These are phyloP conservation scores for Sinopyrophorus schimmeli DNA, from an alignment of 2,888 invertebrate species.

Conservation along the genomic window DNA sequence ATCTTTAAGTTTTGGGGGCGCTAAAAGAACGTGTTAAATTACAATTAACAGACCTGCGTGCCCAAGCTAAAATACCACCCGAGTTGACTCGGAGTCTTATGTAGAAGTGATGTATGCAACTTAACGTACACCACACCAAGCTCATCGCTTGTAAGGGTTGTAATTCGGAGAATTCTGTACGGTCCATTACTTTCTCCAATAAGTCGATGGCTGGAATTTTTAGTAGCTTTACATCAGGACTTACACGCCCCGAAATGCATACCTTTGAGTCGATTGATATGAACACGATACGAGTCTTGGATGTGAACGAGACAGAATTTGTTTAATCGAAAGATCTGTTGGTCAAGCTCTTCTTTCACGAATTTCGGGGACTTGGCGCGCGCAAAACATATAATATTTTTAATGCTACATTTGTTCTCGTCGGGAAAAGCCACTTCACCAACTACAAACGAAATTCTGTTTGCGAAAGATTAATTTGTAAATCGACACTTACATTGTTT, in stretches of 20 bases:
- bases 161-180: conserved; percentile 20
- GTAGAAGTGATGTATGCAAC: conserved; percentile 51
- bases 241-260: no score
- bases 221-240: no score
- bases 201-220: conserved; percentile 30
- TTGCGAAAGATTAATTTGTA: no score
- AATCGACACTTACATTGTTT: no score
- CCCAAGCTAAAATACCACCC: conserved; percentile 26
- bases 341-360: conserved; percentile 21
- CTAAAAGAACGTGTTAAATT: conserved; percentile 8
- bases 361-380: conserved; percentile 6
- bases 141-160: conserved; percentile 34
- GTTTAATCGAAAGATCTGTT: conserved; percentile 28
- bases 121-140: conserved; percentile 47
- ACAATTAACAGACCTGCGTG: conserved; percentile 19
- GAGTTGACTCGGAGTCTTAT: conserved; percentile 36
- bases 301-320: conserved; percentile 40
- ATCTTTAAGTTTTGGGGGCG: no score
- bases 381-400: background rate
- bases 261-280: conserved; percentile 42
- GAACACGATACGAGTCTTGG: conserved; percentile 41
- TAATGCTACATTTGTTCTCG: background rate
- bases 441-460: no score
- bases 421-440: no score
- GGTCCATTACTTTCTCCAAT: conserved; percentile 27